Base-by-base conservation (phyloP, 1,140 invertebrate species). In the Drosophila malerkotliana region DNA sequence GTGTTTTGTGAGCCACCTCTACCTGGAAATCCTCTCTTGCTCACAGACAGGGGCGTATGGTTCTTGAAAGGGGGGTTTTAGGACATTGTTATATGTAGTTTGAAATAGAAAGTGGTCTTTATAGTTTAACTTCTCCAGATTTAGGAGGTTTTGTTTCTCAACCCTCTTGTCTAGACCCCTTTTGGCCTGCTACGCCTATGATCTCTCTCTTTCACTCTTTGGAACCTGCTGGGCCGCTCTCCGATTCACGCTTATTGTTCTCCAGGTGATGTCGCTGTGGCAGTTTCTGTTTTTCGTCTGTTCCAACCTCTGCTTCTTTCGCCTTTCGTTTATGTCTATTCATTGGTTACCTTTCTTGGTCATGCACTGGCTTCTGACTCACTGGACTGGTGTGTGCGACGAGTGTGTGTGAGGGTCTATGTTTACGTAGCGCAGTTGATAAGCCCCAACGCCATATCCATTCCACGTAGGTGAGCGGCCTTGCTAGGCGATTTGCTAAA, bases 311-410 rank as follows among this genome's bases (percentile, higher is more conserved):
- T 74, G 73, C 60, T 75, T 67, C 64, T 72, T 81, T 71, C 58
- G 54, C 63, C 68, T 74, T 71, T 54, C 79, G 74, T 72, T 84
- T 72, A 64, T 72, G 76, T 85, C 64, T 77, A 80, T 78, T 71
- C 67, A 51, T 37, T 63, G 66, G 69, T 82, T 85, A 82, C 82
- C 82, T 72, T 85, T 85, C 82, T 81, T 85, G 82, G 82, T 78
- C 82, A 88, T 85, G 82, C 62, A 85, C 75, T 87, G 52, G 47
- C 72, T 67, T 69, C 63, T 76, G 82, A 85, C 74, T 85, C 82
- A 85, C 58, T 61, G 83, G 58, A 37, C 34, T 61, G 59, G 74
- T 32, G 52, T 60, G 56, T 52, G 58, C 78, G 58, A 5, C 12
- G 74, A 32, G 52, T 60, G 56, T 56, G 37, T 52, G 53, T 28